Conservation (phyloP, 2,113 vertebrate species). For the Protomyctophum bolini region DNA sequence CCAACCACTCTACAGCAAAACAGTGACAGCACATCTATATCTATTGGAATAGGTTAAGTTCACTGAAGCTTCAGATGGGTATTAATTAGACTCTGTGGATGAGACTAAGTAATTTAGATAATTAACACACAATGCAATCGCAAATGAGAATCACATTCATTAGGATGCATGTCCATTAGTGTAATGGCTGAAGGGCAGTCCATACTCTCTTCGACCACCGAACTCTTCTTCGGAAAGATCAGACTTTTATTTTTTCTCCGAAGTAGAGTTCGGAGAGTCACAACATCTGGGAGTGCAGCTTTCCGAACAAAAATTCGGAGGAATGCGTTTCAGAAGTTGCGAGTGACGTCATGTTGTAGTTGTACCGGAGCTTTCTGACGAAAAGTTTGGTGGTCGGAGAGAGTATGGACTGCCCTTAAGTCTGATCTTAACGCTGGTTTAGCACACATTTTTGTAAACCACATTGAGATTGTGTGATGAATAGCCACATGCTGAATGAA, state of each 20-base stretch:
- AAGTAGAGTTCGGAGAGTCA: too few species aligned
- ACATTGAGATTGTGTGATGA: conserved; percentile 37
- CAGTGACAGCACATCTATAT: conserved; percentile 37
- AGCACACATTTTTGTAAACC: conserved; percentile 66
- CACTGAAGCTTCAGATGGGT: conserved; percentile 55
- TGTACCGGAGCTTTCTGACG: too few species aligned
- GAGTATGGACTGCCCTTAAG: too few species aligned
- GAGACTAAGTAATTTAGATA: conserved; percentile 72
- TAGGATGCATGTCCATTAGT: conserved; percentile 79
- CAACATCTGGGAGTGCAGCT: too few species aligned
- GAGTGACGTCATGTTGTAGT: too few species aligned
- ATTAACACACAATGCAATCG: conserved; percentile 72
- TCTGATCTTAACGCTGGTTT: conserved; percentile 57
- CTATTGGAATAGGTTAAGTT: conserved; percentile 40
- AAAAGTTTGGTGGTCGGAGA: too few species aligned
- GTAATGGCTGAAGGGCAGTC: conserved; percentile 78
- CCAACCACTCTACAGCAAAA: conserved; percentile 22
- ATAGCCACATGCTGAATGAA: conserved; percentile 27
- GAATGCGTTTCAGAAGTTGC: too few species aligned
- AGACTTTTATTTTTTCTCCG: too few species aligned
- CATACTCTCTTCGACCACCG: too few species aligned
- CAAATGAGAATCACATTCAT: conserved; percentile 78
- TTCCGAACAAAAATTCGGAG: too few species aligned
- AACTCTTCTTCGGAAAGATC: too few species aligned
- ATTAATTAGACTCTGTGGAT: conserved; percentile 70